A percentile compares a stretch with the other conserved stretches of the same genome.
Evolutionary conservation across 2,888 invertebrate genomes (phyloP).

Genomic region (Alsophila aescularia): DNA sequence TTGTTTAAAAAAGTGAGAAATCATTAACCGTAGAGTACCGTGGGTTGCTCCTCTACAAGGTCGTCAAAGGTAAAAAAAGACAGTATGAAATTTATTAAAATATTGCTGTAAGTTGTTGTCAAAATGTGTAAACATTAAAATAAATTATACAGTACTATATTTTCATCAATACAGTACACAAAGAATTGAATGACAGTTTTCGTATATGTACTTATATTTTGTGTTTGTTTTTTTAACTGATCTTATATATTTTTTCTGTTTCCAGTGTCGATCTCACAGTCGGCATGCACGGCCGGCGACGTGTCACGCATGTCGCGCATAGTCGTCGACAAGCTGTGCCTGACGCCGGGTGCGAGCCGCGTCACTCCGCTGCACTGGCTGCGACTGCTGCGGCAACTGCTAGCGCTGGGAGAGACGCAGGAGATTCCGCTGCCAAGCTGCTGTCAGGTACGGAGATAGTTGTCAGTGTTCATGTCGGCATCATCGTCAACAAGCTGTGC

Average conservation of each 20-base stretch:
- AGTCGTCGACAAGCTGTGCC: slow-evolving; percentile 90
- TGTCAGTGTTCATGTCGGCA: slow-evolving; percentile 86
- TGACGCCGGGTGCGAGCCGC: slow-evolving; percentile 82
- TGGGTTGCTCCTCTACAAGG: too few species aligned
- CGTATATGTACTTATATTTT: too few species aligned
- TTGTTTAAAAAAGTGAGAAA: too few species aligned
- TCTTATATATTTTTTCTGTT: not conserved
- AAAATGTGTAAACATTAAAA: too few species aligned
- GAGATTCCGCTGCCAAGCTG: slow-evolving; percentile 27
- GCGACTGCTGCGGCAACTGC: slow-evolving; percentile 86
- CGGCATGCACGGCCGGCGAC: slow-evolving; percentile 93
- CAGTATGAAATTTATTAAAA: too few species aligned
- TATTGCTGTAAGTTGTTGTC: too few species aligned
- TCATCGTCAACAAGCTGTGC: slow-evolving; percentile 91
- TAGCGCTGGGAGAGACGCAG: slow-evolving; percentile 64
- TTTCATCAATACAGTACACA: too few species aligned
- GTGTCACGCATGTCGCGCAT: slow-evolving; percentile 94
- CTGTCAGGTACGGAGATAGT: slow-evolving; percentile 31
- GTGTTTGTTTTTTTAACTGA: not conserved
- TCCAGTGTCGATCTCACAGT: slow-evolving; percentile 86
- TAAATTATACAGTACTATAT: too few species aligned
- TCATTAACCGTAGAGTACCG: too few species aligned
- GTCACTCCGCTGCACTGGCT: slow-evolving; percentile 89
- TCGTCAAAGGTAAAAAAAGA: too few species aligned
- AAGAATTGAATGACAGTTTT: too few species aligned